Base-by-base conservation (phyloP, 2,888 invertebrate species). In the Lepidochrysops patricia region DNA sequence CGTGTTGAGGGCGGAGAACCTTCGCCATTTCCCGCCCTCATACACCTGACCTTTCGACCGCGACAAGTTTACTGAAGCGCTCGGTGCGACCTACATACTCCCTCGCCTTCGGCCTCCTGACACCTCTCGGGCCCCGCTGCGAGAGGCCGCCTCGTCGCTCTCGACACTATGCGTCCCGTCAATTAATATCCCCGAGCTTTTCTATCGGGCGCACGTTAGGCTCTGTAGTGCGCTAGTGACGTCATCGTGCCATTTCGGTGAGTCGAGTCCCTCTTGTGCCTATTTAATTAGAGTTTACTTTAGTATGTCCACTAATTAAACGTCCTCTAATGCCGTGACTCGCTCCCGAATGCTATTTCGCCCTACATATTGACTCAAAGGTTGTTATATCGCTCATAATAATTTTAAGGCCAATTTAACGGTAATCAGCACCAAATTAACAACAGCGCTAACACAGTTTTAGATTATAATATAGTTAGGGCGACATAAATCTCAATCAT, bases 11-110 rank as follows among this genome's bases (percentile, higher is more conserved):
- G 74, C 73, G 73, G 75, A 73, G 77, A 72, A 75, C 73, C 77
- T 78, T 80, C 78, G 83, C 75, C 79, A 79, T 82, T 86, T 84
- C 82, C 82, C 82, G 84, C 79, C 84, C 84, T 82, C 82, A 84
- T 84, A 85, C 85, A 86, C 86, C 85, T 89, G 88, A 87, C 87
- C 88, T 89, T 88, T 87, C 77, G 79, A 72, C 80, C 77, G 81
- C 81, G 83, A 84, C 86, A 78, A 85, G 85, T 83, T 87, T 82
- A 83, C 78, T 79, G 84, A 84, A 82, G 83, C 84, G 82, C 78
- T 79, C 76, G 77, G 70, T 72, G 75, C 84, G 88, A 88, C 88
- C 88, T 89, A 88, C 72, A 86, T 87, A 76, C 77, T 68, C 72
- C 73, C 76, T 72, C 74, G 73, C 72, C 74, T 60, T 57, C 63